phyloP scores from a whole-genome alignment of 2,797 vertebrate genomes.

The Holocentrus rufus region DNA sequence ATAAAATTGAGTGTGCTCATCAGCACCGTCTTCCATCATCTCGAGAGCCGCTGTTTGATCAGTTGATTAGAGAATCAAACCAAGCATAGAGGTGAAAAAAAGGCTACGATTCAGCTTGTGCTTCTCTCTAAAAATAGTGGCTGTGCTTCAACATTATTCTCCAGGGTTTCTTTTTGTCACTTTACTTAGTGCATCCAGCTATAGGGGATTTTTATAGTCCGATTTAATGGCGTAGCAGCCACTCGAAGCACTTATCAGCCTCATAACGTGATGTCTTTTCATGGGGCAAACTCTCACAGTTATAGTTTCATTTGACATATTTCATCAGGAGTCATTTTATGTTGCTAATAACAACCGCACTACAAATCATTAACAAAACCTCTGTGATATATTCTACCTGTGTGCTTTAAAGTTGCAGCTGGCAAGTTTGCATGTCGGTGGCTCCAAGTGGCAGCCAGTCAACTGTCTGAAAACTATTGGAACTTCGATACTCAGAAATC shows the following conservation, averaged over 20 bases:
- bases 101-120: conserved; percentile 13
- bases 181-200: conserved; percentile 7
- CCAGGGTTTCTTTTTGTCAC: conserved; percentile 13
- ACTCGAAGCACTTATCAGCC: background rate
- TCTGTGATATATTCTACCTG: background rate
- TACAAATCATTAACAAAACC: background rate
- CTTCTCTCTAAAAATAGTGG: conserved; percentile 62
- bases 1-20: conserved; percentile 69
- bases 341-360: background rate
- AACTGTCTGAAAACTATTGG: no score
- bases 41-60: conserved; percentile 71
- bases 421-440: no score
- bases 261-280: background rate
- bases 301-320: background rate
- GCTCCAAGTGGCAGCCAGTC: no score
- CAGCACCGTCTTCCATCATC: conserved; percentile 72
- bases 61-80: conserved; percentile 74
- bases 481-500: no score
- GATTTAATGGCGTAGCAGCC: background rate
- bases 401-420: no score
- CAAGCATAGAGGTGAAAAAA: conserved; percentile 66
- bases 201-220: background rate
- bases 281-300: background rate
- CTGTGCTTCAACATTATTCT: conserved; percentile 21
- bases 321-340: background rate